These are phyloP conservation scores for Lepisosteus osseus DNA, from an alignment of 2,113 vertebrate genomes.

Conservation along the genomic window DNA sequence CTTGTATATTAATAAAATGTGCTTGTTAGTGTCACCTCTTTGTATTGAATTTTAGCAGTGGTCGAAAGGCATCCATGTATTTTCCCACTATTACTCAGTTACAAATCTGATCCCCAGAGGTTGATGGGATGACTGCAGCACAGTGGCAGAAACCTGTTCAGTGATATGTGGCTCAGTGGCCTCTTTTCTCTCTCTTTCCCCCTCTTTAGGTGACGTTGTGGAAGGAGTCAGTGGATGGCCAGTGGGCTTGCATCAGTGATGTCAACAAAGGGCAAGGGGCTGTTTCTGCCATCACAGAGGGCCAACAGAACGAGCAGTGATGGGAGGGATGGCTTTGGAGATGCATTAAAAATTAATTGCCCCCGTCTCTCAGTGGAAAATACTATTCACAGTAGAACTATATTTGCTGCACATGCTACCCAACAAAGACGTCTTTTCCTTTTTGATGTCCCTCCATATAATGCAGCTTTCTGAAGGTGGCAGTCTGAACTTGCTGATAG, in stretches of 20 bases:
- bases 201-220: conserved; percentile 84
- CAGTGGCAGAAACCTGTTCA: too few species aligned
- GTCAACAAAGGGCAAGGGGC: conserved; percentile 95
- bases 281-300: conserved; percentile 78
- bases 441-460: not conserved
- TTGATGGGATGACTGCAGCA: too few species aligned
- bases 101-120: too few species aligned
- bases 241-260: conserved; percentile 94
- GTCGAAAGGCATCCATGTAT: too few species aligned
- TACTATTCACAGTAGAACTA: not conserved
- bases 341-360: not conserved
- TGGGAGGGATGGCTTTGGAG: not conserved
- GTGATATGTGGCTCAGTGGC: not conserved
- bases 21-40: too few species aligned
- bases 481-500: not conserved
- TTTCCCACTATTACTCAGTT: too few species aligned
- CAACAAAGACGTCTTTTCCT: conserved; percentile 30
- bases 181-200: not conserved
- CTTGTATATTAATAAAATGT: too few species aligned
- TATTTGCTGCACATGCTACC: not conserved
- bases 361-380: not conserved
- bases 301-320: conserved; percentile 94
- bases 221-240: conserved; percentile 93
- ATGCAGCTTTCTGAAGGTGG: not conserved
- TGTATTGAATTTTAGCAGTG: too few species aligned